A percentile compares a stretch with the other conserved stretches of the same genome.
Conservation (phyloP, 2,888 invertebrate species). For the Micoletzkya japonica region DNA sequence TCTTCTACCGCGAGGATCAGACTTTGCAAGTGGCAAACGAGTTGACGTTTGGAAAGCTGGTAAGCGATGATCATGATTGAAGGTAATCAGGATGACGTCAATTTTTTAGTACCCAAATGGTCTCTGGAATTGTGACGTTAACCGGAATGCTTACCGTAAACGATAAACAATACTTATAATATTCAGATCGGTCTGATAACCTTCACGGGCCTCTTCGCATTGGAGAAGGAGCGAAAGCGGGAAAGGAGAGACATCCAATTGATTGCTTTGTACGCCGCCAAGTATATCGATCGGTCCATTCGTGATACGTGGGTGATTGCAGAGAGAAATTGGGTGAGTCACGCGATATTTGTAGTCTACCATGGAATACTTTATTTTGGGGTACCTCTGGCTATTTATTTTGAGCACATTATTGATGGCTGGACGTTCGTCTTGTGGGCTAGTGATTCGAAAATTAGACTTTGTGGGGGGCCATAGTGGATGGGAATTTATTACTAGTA, state of each 20-base stretch:
- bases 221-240: slow-evolving; percentile 32
- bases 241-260: slow-evolving; percentile 25
- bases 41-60: slow-evolving; percentile 44
- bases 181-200: slow-evolving; percentile 42
- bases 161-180: too few relatives aligned
- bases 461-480: too few relatives aligned
- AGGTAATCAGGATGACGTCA: not conserved
- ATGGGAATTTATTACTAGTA: too few relatives aligned
- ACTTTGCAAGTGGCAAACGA: slow-evolving; percentile 31
- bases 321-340: slow-evolving; percentile 43
- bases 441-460: too few relatives aligned
- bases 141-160: not conserved
- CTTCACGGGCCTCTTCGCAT: slow-evolving; percentile 37
- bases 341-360: not conserved
- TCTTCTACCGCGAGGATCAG: slow-evolving; percentile 14
- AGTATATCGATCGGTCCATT: slow-evolving; percentile 42
- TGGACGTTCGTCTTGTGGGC: too few relatives aligned
- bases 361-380: not conserved
- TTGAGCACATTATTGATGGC: too few relatives aligned
- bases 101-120: not conserved
- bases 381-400: too few relatives aligned
- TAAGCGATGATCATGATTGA: too few relatives aligned
- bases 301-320: slow-evolving; percentile 39
- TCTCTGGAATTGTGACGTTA: not conserved
- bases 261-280: slow-evolving; percentile 38